phyloP scores from a whole-genome alignment of 2,797 vertebrate genomes.

The Ibycter americanus region DNA sequence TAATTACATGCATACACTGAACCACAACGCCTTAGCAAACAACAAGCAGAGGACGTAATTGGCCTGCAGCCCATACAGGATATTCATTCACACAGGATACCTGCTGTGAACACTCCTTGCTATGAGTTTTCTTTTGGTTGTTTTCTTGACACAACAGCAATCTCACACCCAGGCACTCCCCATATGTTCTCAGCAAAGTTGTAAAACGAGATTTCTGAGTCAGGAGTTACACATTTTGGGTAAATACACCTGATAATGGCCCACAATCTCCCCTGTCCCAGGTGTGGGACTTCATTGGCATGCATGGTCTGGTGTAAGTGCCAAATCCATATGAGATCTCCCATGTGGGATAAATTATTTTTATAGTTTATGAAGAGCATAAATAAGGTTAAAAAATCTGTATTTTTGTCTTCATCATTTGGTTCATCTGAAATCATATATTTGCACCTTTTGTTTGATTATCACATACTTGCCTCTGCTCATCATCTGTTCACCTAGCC shows the following conservation, averaged over 20 bases:
- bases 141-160: conserved; percentile 25
- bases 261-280: not conserved
- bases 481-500: not conserved
- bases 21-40: not conserved
- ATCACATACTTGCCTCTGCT: not conserved
- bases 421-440: not conserved
- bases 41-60: not conserved
- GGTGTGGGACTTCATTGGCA: not conserved
- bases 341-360: not conserved
- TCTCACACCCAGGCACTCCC: conserved; percentile 52
- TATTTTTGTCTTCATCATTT: not conserved
- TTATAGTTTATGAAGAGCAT: not conserved
- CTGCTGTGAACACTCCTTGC: not conserved
- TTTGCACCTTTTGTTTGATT: not conserved
- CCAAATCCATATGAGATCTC: not conserved
- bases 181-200: conserved; percentile 7
- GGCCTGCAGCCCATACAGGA: not conserved
- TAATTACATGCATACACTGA: not conserved
- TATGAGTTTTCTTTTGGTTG: not conserved
- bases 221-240: not conserved
- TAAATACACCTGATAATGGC: conserved; percentile 3
- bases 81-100: not conserved
- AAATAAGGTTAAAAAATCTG: not conserved
- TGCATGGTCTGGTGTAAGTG: not conserved
- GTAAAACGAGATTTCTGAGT: conserved; percentile 48